phyloP scores from a whole-genome alignment of 2,797 vertebrate species.

The Psittacula derbiana region DNA sequence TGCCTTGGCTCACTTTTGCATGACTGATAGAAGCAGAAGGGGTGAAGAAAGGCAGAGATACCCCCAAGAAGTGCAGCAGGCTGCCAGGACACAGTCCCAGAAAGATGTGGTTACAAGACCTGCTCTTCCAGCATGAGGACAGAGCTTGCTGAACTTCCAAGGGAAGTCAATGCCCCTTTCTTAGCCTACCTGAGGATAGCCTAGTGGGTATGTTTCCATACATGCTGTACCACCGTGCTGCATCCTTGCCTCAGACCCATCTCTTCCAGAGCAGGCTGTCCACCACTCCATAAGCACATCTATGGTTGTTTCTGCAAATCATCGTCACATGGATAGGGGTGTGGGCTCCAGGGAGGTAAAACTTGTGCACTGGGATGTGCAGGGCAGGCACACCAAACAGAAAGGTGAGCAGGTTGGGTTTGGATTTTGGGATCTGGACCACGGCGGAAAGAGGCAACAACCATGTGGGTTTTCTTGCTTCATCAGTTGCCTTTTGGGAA shows the following conservation, averaged over 20 bases:
- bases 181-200: neutral
- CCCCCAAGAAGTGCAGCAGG: neutral
- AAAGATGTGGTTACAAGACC: neutral
- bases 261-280: neutral
- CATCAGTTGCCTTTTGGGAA: neutral
- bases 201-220: neutral
- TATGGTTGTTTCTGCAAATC: neutral
- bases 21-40: neutral
- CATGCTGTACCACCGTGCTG: neutral
- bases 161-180: neutral
- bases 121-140: neutral
- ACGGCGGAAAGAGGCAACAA: neutral
- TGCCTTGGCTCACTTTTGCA: neutral
- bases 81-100: neutral
- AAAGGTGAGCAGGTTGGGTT: neutral
- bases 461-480: neutral
- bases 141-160: neutral
- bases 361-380: neutral
- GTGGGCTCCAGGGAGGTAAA: neutral
- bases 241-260: neutral
- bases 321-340: rapidly evolving
- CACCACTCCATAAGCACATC: neutral
- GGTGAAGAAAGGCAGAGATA: neutral
- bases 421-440: neutral
- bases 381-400: neutral